phyloP scores from a whole-genome alignment of 2,113 vertebrate species.

The Psophia crepitans region DNA sequence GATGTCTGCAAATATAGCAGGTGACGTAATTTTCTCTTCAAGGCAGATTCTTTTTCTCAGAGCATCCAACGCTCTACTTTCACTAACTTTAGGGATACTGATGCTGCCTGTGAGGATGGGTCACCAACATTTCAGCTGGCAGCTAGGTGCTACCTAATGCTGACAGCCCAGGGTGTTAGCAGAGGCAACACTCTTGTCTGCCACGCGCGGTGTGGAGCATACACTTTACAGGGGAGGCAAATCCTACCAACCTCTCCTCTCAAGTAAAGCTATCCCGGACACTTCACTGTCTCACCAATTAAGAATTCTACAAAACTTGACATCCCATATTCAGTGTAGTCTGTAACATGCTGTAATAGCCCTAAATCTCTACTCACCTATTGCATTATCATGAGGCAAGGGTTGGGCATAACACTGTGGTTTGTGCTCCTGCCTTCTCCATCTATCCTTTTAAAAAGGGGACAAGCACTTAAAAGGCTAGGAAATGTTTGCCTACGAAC shows the following conservation, averaged over 20 bases:
- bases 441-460: neutral
- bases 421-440: neutral
- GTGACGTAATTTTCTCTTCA: neutral
- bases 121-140: neutral
- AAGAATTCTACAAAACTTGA: neutral
- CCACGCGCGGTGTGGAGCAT: accelerated
- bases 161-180: neutral
- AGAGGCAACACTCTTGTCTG: accelerated
- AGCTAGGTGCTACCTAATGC: neutral
- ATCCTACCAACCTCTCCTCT: neutral
- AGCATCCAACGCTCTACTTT: neutral
- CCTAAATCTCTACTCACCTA: neutral
- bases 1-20: neutral
- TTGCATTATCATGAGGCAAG: neutral
- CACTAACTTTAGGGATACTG: neutral
- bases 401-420: neutral
- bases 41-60: neutral
- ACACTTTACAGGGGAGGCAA: neutral
- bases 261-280: neutral
- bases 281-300: neutral
- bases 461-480: neutral
- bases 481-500: neutral
- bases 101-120: neutral
- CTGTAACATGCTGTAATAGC: neutral
- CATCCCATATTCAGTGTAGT: neutral